Percentiles rank a stretch among this genome's conserved stretches.
phyloP scores from a whole-genome alignment of 2,888 invertebrate genomes.

The Pachycephus smyrnensis region DNA sequence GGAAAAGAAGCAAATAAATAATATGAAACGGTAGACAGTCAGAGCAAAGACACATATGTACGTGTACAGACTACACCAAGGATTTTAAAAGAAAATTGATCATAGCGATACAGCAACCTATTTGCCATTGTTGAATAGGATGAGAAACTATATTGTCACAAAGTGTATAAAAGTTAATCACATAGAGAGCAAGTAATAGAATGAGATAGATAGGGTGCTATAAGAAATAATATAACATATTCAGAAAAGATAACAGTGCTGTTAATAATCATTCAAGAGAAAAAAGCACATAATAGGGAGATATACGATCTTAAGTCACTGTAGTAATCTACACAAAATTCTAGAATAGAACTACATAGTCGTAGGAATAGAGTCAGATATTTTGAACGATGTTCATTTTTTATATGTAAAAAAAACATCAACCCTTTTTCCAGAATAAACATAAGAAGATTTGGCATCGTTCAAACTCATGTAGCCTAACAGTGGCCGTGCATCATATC shows the following conservation, averaged over 20 bases:
- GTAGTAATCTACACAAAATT: neutral
- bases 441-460: neutral
- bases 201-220: neutral
- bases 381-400: neutral
- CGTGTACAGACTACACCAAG: neutral
- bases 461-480: neutral
- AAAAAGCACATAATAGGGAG: neutral
- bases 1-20: conserved; percentile 29
- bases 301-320: neutral
- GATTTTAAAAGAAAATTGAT: neutral
- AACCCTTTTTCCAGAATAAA: neutral
- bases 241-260: neutral
- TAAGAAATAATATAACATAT: neutral
- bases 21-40: neutral
- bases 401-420: neutral
- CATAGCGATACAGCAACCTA: neutral
- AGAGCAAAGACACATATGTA: neutral
- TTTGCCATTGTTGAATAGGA: neutral
- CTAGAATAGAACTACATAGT: neutral
- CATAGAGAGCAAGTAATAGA: neutral
- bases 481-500: neutral
- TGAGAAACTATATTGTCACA: neutral
- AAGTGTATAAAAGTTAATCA: no score
- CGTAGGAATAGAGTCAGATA: neutral
- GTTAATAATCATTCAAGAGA: neutral